Evolutionary conservation across 2,797 vertebrate species (phyloP).

Genomic region (Crypturellus tataupa): DNA sequence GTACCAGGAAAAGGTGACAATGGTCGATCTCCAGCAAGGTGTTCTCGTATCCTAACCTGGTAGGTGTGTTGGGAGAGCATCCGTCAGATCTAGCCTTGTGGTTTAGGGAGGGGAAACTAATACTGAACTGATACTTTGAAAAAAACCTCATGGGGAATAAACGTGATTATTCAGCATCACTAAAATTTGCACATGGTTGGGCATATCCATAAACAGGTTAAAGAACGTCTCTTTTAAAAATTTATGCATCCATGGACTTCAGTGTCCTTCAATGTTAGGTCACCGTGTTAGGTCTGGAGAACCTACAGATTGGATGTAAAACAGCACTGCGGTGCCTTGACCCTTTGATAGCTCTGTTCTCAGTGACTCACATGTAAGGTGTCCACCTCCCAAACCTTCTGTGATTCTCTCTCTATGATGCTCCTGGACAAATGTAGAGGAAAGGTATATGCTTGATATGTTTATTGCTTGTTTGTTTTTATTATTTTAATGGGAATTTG

Average conservation of each 20-base stretch:
- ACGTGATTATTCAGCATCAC: no score
- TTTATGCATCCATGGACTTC: no score
- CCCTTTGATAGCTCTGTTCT: background rate
- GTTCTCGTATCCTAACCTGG: background rate
- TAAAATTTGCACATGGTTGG: no score
- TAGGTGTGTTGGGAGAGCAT: background rate
- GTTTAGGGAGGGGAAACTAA: background rate
- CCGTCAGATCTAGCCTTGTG: background rate
- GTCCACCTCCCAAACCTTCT: background rate
- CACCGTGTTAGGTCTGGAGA: no score
- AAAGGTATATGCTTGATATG: background rate
- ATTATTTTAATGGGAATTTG: background rate
- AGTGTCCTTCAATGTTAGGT: no score
- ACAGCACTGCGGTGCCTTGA: no score
- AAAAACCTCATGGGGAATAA: no score
- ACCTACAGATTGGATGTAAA: no score
- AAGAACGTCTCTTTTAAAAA: no score
- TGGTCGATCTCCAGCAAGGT: background rate
- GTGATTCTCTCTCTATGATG: background rate
- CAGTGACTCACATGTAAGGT: background rate
- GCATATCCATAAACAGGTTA: no score
- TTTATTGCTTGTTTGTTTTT: background rate
- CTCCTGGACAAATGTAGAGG: background rate
- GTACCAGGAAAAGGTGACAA: background rate
- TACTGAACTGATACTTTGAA: background rate